Percentiles rank a stretch among this genome's conserved stretches.
Conservation (phyloP, 2,113 vertebrate genomes). For the Pteruthius melanotis region DNA sequence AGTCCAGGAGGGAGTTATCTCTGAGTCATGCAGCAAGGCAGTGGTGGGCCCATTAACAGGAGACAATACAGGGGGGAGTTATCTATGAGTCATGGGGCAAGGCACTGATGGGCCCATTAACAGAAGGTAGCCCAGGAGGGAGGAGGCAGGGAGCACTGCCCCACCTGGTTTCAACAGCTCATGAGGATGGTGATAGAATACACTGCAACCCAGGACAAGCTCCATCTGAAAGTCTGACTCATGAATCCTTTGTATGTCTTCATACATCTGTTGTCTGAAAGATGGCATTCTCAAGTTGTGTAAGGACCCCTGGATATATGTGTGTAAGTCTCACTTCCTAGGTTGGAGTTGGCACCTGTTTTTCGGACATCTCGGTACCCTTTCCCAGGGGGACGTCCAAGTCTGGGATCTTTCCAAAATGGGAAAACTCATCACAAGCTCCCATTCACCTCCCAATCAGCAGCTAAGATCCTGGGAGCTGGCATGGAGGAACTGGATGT, state of each 20-base stretch:
- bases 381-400: neutral
- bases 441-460: too few species aligned
- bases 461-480: neutral
- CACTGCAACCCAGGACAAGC: too few species aligned
- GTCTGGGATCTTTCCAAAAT: neutral
- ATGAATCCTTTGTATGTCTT: neutral
- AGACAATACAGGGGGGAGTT: too few species aligned
- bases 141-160: too few species aligned
- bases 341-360: neutral
- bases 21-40: too few species aligned
- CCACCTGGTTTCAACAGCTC: too few species aligned
- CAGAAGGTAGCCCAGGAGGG: too few species aligned
- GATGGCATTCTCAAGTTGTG: neutral
- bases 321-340: neutral
- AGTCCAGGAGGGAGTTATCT: too few species aligned
- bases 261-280: neutral
- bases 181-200: too few species aligned
- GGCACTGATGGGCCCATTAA: too few species aligned
- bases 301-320: neutral
- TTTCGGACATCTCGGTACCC: neutral
- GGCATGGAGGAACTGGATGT: neutral
- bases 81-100: too few species aligned
- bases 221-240: neutral
- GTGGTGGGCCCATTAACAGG: too few species aligned
- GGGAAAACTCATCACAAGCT: neutral